Evolutionary conservation across 2,797 vertebrate species (phyloP), one percentile per base, ranked within the genome.

Genomic region (Leptoclinus maculatus): DNA sequence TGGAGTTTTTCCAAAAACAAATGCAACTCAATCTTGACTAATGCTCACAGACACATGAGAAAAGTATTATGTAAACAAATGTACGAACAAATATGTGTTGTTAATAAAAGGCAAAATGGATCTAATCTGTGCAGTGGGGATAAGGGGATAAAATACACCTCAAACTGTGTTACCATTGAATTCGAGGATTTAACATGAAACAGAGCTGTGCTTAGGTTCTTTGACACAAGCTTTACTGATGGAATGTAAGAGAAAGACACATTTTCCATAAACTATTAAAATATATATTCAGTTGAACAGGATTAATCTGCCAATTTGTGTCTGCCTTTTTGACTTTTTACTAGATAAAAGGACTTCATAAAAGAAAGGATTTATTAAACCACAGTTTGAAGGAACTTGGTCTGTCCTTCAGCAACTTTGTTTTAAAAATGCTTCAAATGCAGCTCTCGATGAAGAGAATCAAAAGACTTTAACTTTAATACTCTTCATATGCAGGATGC

Each of bases 51-150:
- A 36, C 10, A 62, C 36, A 76, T 4, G 10, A 62, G 38, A 12
- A 38, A 32, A 25, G 12, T 29, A 45, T 56, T 43, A 62, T 47
- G 66, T 66, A 47, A 65, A 76, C 54, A 47, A 65, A 76, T 47
- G 27, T 19, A 29, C 17, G 45, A 64, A 64, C 8, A 45, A 27
- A 41, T 25, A 6, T 25, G 13, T 39, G n/a, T 23, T 39, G 36
- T 62, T 62, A 23, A 62, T 62, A 23, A 62, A 60, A 60, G n/a
- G 59, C 12, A 62, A 62, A 41, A 25, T 4, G 12, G 13, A 62
- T 62, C 1, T 39, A 25, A 25, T 62, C 34, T 23, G 13, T 62
- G 10, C 1, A 38, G 4, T 23, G 11, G 29, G 29, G 29, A 32
- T 32, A 11, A 51, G 9, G 11, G 2, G 14, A 56, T 56, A 16